These are phyloP conservation scores for Aphidius gifuensis DNA, from an alignment of 1,140 invertebrate genomes.

Conservation along the genomic window DNA sequence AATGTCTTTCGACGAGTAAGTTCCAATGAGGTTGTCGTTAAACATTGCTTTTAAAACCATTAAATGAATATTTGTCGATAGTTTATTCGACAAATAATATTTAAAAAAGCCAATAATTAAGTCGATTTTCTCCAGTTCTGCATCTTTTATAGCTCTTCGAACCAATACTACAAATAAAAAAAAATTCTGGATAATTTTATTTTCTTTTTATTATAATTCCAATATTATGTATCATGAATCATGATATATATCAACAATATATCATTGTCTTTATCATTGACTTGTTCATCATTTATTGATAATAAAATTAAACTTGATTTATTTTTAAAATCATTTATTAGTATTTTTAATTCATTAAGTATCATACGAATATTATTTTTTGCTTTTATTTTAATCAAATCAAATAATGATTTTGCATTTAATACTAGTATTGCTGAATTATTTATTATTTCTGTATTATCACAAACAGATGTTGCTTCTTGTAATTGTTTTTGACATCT, in stretches of 20 bases:
- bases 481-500: constrained; percentile 54
- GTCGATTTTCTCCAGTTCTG: too few relatives aligned
- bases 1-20: too few relatives aligned
- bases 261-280: too few relatives aligned
- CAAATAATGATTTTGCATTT: constrained; percentile 44
- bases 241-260: constrained; percentile 38
- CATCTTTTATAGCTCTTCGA: too few relatives aligned
- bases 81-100: too few relatives aligned
- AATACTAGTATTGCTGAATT: constrained; percentile 50
- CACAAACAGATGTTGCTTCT: constrained; percentile 53
- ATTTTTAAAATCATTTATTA: constrained; percentile 39
- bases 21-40: too few relatives aligned
- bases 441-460: constrained; percentile 45
- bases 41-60: too few relatives aligned
- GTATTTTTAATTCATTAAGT: constrained; percentile 39
- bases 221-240: constrained; percentile 21
- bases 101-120: too few relatives aligned
- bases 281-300: constrained; percentile 23
- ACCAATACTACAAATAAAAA: too few relatives aligned
- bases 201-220: too few relatives aligned
- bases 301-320: constrained; percentile 37
- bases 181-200: too few relatives aligned
- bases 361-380: constrained; percentile 44
- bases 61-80: too few relatives aligned
- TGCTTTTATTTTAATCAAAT: constrained; percentile 45